phyloP scores from a whole-genome alignment of 1,140 invertebrate genomes.

The Thaumatotibia leucotreta region DNA sequence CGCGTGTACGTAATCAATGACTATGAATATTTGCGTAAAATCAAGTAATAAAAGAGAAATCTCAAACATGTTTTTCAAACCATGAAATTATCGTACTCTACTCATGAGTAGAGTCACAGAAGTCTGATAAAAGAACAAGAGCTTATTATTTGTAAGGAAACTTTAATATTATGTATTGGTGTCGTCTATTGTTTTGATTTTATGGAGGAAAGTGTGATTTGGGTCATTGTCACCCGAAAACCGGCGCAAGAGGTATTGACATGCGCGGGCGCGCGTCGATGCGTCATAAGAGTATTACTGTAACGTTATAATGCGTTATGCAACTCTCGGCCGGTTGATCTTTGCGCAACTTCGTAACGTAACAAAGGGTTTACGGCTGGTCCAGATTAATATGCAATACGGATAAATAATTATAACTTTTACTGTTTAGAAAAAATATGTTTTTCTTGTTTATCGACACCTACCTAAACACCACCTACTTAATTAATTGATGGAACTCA shows the following conservation, averaged over 20 bases:
- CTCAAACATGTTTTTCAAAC: neutral
- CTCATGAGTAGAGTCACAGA: neutral
- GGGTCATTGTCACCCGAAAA: slow-evolving; percentile 63
- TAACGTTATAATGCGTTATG: slow-evolving; percentile 49
- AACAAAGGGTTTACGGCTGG: slow-evolving; percentile 17
- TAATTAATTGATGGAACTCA: neutral
- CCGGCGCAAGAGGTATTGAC: slow-evolving; percentile 45
- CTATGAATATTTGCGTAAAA: neutral
- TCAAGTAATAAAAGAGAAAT: slow-evolving; percentile 8
- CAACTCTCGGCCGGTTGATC: slow-evolving; percentile 41
- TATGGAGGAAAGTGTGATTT: slow-evolving; percentile 55
- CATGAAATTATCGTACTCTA: neutral
- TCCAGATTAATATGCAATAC: neutral
- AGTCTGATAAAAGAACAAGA: neutral
- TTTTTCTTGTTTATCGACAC: neutral
- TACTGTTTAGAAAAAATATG: neutral
- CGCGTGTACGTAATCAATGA: neutral
- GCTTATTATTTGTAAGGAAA: neutral
- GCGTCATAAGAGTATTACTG: slow-evolving; percentile 62
- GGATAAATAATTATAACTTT: neutral
- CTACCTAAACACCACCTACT: too few relatives aligned
- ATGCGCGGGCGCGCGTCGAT: slow-evolving; percentile 46
- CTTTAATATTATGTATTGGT: slow-evolving; percentile 18
- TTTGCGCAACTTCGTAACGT: slow-evolving; percentile 54
- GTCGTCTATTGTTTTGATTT: slow-evolving; percentile 48